Evolutionary conservation across 2,113 vertebrate genomes (phyloP).

Genomic region (Phainopepla nitens): DNA sequence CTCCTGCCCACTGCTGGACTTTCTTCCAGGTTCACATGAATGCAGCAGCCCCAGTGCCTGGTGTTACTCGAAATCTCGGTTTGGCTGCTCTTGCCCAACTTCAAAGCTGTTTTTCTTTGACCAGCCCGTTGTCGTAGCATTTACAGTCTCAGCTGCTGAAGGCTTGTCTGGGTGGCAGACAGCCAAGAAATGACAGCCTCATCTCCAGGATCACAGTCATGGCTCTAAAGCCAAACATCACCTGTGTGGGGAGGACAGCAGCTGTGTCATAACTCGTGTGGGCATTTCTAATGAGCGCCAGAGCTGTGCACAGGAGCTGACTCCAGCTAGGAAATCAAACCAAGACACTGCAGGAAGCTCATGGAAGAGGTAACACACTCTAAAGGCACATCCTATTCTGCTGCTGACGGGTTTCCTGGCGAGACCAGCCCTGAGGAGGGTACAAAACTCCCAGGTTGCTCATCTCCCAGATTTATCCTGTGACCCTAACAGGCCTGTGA

Average conservation of each 20-base stretch:
- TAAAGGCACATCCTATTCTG: not conserved
- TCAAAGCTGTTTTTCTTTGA: constrained; percentile 1
- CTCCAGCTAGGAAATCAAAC: not conserved
- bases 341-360: not conserved
- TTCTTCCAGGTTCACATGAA: not conserved
- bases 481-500: not conserved
- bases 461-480: not conserved
- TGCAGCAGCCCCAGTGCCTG: not conserved
- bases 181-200: constrained; percentile 39
- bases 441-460: not conserved
- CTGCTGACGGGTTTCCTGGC: constrained; percentile 20
- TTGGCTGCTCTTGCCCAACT: constrained; percentile 20
- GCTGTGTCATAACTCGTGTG: constrained; percentile 9
- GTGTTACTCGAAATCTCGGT: constrained; percentile 24
- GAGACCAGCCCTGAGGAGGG: not conserved
- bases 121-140: not conserved
- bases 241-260: not conserved
- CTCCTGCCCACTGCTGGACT: not conserved
- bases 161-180: constrained; percentile 27
- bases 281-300: not conserved
- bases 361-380: not conserved
- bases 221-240: not conserved
- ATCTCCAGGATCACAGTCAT: not conserved
- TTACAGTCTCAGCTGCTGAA: not conserved
- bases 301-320: not conserved